These are phyloP conservation scores for Sander lucioperca DNA, from an alignment of 2,113 vertebrate species.

Conservation along the genomic window DNA sequence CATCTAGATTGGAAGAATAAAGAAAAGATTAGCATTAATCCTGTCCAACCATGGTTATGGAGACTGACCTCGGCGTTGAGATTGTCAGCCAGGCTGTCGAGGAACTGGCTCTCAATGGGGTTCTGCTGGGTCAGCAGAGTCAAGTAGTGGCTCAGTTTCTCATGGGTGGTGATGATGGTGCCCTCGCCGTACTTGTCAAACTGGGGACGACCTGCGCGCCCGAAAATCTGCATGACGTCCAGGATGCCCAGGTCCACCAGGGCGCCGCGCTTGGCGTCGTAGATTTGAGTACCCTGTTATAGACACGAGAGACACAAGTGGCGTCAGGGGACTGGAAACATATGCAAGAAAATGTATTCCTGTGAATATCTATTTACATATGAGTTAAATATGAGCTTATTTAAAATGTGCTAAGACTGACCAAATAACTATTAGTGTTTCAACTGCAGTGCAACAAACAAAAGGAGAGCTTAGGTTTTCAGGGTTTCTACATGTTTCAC, in stretches of 20 bases:
- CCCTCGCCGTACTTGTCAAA: slow-evolving; percentile 98
- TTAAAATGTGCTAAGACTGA: background rate
- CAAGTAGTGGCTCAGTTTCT: slow-evolving; percentile 98
- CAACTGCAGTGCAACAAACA: background rate
- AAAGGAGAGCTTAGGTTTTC: background rate
- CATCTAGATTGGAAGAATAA: background rate
- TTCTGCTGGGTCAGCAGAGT: slow-evolving; percentile 98
- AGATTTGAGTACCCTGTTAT: slow-evolving; percentile 97
- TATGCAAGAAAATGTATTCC: too few species aligned
- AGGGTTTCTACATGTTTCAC: too few species aligned
- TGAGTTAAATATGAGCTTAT: background rate
- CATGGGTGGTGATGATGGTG: slow-evolving; percentile 96
- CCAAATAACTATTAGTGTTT: background rate
- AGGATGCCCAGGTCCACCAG: slow-evolving; percentile 98
- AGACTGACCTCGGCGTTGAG: slow-evolving; percentile 94
- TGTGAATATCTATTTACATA: background rate
- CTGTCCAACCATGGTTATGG: background rate
- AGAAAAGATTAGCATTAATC: background rate
- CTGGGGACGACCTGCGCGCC: slow-evolving; percentile 95
- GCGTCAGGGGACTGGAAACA: background rate
- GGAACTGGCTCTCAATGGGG: slow-evolving; percentile 98
- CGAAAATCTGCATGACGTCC: slow-evolving; percentile 99
- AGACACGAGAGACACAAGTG: background rate
- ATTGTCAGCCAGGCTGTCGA: slow-evolving; percentile 95
- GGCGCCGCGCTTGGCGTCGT: slow-evolving; percentile 95